Conservation (phyloP, 2,113 vertebrate species). For the Holacanthus passer region DNA sequence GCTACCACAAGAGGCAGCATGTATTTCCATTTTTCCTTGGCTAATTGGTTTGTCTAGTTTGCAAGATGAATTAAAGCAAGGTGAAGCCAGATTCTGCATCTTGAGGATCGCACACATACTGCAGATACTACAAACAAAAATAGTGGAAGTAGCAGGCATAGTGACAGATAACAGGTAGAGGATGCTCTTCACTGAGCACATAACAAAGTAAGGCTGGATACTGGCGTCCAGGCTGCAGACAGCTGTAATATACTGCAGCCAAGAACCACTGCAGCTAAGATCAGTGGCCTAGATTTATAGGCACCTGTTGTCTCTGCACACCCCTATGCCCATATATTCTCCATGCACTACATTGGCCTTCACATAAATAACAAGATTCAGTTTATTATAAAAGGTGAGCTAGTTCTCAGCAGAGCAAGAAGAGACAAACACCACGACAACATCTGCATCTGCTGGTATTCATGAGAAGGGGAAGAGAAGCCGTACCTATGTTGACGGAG, state of each 20-base stretch:
- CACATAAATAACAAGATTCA: constrained; percentile 33
- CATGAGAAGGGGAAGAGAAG: not conserved
- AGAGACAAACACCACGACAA: not conserved
- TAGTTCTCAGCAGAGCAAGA: not conserved
- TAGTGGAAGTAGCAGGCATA: not conserved
- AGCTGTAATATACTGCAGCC: constrained; percentile 48
- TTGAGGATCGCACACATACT: not conserved
- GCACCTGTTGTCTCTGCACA: constrained; percentile 46
- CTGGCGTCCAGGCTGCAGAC: constrained; percentile 28
- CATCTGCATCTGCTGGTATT: constrained; percentile 11
- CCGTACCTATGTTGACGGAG: constrained; percentile 94
- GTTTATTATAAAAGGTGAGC: not conserved
- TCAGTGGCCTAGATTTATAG: constrained; percentile 58
- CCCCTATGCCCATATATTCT: constrained; percentile 1
- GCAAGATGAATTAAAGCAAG: not conserved
- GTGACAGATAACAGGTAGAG: not conserved
- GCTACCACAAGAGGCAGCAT: not conserved
- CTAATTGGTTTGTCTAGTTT: not conserved
- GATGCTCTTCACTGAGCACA: constrained; percentile 8
- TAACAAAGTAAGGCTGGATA: not conserved
- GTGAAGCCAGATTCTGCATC: not conserved
- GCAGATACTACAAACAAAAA: not conserved
- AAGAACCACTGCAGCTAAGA: constrained; percentile 34
- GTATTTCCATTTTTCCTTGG: not conserved
- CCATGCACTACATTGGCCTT: not conserved